These are phyloP conservation scores for Rousettus madagascariensis DNA, from an alignment of 2,797 vertebrate genomes.

Conservation along the genomic window DNA sequence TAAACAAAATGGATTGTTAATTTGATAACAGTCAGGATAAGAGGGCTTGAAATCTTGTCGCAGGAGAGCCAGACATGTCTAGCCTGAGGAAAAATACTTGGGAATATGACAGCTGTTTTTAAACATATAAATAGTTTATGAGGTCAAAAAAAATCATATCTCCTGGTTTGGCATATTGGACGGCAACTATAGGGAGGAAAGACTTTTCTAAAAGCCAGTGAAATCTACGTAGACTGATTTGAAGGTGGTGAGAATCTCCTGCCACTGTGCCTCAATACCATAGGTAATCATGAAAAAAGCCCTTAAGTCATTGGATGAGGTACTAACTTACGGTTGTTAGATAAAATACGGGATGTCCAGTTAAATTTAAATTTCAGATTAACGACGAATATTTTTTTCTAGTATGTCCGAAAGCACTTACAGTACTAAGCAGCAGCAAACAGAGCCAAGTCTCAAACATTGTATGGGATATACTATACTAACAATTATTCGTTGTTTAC, in stretches of 20 bases:
- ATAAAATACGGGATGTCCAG: neutral
- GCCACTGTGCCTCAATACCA: neutral
- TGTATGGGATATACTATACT: neutral
- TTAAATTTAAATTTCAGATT: constrained; percentile 22
- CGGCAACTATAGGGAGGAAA: neutral
- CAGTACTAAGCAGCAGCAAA: neutral
- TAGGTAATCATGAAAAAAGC: neutral
- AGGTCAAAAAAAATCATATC: neutral
- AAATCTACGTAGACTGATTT: neutral
- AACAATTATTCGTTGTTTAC: neutral
- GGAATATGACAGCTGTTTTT: neutral
- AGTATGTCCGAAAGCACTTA: neutral
- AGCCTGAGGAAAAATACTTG: neutral
- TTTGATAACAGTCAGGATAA: neutral
- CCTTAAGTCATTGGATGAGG: neutral
- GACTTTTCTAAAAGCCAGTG: neutral
- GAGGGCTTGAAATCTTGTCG: neutral
- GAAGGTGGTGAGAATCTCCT: neutral
- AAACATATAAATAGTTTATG: neutral
- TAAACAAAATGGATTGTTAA: neutral
- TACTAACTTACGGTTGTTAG: neutral
- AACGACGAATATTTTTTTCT: neutral
- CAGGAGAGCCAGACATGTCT: neutral
- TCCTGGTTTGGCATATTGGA: neutral
- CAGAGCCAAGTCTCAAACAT: neutral